phyloP scores from a whole-genome alignment of 2,888 invertebrate genomes.

The Callyntrura sp. region DNA sequence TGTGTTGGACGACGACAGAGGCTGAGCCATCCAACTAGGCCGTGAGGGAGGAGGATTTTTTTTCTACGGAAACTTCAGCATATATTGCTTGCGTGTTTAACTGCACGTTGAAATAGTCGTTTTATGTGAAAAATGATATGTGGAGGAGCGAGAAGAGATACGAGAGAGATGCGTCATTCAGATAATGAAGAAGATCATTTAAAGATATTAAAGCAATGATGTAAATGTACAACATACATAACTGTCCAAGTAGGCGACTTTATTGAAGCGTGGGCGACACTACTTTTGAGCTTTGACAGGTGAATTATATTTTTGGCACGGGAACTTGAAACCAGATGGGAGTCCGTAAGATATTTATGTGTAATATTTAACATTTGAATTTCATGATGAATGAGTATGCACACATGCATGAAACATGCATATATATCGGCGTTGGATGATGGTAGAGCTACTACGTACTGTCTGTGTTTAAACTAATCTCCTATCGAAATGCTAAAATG shows the following conservation, averaged over 20 bases:
- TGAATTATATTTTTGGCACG: constrained; percentile 28
- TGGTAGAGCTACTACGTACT: neutral
- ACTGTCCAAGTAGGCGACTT: neutral
- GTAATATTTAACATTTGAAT: neutral
- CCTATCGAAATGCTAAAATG: no score
- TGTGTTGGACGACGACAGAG: no score
- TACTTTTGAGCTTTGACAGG: constrained; percentile 45
- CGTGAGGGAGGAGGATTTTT: no score
- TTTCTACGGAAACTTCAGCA: neutral
- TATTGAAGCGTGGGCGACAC: constrained; percentile 41
- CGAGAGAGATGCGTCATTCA: neutral
- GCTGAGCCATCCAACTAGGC: no score
- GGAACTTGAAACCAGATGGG: constrained; percentile 29
- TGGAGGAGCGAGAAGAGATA: constrained; percentile 7
- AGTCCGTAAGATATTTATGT: neutral
- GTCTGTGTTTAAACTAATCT: neutral
- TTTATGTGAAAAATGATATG: neutral
- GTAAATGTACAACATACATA: neutral
- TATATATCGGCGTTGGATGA: neutral
- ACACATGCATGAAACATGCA: constrained; percentile 3
- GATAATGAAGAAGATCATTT: constrained; percentile 25
- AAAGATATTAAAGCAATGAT: constrained; percentile 33
- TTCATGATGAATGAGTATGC: neutral
- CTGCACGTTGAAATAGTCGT: neutral
- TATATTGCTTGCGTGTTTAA: neutral